Conservation (phyloP, 2,888 invertebrate genomes). For the Piscicola geometra region DNA sequence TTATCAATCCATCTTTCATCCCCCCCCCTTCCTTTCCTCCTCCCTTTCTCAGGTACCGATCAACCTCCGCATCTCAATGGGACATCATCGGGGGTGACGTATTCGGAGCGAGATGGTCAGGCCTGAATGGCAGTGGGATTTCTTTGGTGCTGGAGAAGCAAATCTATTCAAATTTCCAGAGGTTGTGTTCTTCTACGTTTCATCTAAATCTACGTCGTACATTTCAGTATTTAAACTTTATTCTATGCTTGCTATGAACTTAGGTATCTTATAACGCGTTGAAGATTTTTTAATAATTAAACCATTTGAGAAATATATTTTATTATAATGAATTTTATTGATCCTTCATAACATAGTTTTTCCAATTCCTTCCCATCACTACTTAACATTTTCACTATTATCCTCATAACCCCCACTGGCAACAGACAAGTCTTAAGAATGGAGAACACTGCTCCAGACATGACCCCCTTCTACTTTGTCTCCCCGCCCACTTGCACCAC, state of each 20-base stretch:
- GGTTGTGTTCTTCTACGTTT: no score
- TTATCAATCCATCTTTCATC: neutral
- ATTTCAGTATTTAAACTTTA: no score
- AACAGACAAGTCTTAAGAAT: constrained; percentile 16
- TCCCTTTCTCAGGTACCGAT: neutral
- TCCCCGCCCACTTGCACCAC: constrained; percentile 8
- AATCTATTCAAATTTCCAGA: neutral
- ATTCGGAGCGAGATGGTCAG: constrained; percentile 20
- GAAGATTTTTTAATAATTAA: neutral
- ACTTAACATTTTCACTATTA: constrained; percentile 5
- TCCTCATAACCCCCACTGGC: neutral
- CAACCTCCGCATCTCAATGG: neutral
- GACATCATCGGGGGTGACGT: constrained; percentile 10
- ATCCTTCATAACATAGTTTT: neutral
- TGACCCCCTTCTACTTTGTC: neutral
- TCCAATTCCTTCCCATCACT: no score
- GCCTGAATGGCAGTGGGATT: neutral
- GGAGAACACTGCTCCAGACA: neutral
- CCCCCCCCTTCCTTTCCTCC: no score
- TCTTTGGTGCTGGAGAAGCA: neutral
- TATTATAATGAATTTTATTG: neutral
- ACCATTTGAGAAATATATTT: neutral
- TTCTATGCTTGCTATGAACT: no score
- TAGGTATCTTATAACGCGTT: no score
- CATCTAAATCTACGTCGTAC: no score